These are phyloP conservation scores for Chionoecetes opilio DNA, from an alignment of 1,140 invertebrate genomes.

Conservation along the genomic window DNA sequence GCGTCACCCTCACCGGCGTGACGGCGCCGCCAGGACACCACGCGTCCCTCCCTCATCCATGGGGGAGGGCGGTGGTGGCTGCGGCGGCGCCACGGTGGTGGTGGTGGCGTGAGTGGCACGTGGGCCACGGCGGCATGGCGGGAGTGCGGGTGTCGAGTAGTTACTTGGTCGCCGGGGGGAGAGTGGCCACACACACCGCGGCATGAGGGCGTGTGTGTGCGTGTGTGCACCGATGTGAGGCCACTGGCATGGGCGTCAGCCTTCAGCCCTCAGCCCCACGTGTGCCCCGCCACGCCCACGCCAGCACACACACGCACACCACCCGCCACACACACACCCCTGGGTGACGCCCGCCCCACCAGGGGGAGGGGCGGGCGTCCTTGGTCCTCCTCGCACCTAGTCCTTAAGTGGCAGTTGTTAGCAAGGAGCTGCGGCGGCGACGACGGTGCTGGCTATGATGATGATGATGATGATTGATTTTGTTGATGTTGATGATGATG, in stretches of 20 bases:
- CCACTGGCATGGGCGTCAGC: background rate
- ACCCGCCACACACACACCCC: background rate
- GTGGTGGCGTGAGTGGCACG: background rate
- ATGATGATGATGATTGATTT: conserved; percentile 12
- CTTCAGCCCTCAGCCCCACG: background rate
- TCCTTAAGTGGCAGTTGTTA: conserved; percentile 63
- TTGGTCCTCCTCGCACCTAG: conserved; percentile 57
- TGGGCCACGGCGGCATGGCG: background rate
- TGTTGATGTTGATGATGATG: conserved; percentile 38
- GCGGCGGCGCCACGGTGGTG: background rate
- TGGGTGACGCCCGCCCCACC: background rate
- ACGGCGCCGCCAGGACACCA: background rate
- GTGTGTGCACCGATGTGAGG: background rate
- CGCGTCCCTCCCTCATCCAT: background rate
- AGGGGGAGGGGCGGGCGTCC: background rate
- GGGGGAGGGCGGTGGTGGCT: background rate
- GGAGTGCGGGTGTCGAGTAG: background rate
- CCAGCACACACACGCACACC: conserved; percentile 43
- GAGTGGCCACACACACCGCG: conserved; percentile 53
- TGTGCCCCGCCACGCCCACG: background rate
- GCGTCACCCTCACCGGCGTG: background rate
- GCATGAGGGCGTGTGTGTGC: conserved; percentile 64
- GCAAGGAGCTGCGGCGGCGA: background rate
- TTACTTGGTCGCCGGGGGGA: conserved; percentile 76
- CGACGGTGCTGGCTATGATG: background rate